phyloP scores from a whole-genome alignment of 2,888 invertebrate genomes.

The Drosophila buzzatii region DNA sequence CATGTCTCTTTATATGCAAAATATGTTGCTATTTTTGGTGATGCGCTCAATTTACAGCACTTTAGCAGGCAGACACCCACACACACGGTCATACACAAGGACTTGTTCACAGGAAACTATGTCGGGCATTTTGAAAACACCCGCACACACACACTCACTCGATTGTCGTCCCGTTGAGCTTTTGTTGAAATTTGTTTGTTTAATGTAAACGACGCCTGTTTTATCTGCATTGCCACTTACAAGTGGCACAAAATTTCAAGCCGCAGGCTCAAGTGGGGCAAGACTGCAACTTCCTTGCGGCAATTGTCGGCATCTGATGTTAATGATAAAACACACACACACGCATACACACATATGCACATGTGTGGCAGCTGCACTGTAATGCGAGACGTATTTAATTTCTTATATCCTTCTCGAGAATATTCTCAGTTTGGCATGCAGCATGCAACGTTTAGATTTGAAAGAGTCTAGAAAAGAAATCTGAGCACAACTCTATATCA shows the following conservation, averaged over 20 bases:
- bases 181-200: constrained; percentile 60
- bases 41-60: constrained; percentile 75
- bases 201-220: constrained; percentile 53
- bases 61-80: constrained; percentile 29
- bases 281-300: constrained; percentile 44
- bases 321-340: constrained; percentile 47
- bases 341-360: neutral
- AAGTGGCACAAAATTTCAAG: constrained; percentile 40
- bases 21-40: constrained; percentile 55
- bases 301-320: constrained; percentile 40
- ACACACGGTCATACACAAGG: constrained; percentile 14
- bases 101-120: constrained; percentile 65
- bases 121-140: constrained; percentile 49
- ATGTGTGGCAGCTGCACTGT: constrained; percentile 50
- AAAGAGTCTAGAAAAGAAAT: neutral
- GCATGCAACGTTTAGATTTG: neutral
- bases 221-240: constrained; percentile 53
- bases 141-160: constrained; percentile 10
- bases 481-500: neutral
- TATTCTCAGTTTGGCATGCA: neutral
- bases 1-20: constrained; percentile 30
- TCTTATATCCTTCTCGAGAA: neutral
- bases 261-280: constrained; percentile 32
- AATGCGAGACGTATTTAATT: constrained; percentile 48
- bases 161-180: constrained; percentile 52